Conservation (phyloP, 2,113 vertebrate genomes). For the Podarcis cretensis region DNA sequence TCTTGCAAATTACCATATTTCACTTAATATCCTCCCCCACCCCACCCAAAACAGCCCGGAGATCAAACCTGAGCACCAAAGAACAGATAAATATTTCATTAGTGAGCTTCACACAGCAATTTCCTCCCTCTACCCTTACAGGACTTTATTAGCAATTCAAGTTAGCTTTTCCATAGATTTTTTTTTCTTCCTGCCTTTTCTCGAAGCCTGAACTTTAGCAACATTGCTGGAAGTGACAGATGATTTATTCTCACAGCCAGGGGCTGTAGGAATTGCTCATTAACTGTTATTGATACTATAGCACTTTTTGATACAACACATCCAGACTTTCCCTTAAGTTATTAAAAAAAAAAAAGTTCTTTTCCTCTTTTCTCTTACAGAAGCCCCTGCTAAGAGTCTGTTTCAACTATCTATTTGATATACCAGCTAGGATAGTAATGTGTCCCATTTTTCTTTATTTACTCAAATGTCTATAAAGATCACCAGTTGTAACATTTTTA, state of each 20-base stretch:
- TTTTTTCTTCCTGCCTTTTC: neutral
- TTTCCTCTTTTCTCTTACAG: too few relatives aligned
- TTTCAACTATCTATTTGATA: neutral
- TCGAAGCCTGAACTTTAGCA: constrained; percentile 8
- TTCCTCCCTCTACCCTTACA: neutral
- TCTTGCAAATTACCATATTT: neutral
- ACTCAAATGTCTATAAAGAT: neutral
- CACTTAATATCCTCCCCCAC: neutral
- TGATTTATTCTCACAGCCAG: constrained; percentile 35
- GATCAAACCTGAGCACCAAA: neutral
- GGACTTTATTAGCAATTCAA: constrained; percentile 23
- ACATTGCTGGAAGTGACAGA: constrained; percentile 24
- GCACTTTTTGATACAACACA: neutral
- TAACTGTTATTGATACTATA: constrained; percentile 29
- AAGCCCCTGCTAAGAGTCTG: neutral
- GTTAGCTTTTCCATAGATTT: neutral
- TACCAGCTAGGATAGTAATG: neutral
- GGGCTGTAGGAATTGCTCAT: constrained; percentile 24
- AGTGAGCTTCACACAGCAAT: neutral
- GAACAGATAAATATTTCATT: neutral
- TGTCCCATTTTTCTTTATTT: neutral
- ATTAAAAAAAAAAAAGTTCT: neutral
- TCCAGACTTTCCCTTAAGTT: constrained; percentile 4
- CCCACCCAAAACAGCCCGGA: neutral
- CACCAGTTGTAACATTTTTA: neutral